A percentile compares a stretch with the other conserved stretches of the same genome.
Conservation (phyloP, 37 sponge, comb jelly and placozoan genomes). For the Eunapius fragilis region DNA sequence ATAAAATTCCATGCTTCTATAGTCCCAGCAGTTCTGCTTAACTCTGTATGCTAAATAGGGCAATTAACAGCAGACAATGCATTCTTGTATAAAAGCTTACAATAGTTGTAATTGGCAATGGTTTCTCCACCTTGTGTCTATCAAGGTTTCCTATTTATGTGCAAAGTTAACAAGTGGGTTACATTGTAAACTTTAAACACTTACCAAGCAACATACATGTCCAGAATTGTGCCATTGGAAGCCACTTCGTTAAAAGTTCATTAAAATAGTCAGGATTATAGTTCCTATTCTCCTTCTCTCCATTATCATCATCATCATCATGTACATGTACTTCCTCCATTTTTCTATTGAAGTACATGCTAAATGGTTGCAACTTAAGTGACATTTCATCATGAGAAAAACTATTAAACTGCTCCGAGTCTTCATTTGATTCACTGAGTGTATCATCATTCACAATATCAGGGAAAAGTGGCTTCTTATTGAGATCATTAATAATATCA, state of each 20-base stretch:
- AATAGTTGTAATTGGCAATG: not conserved
- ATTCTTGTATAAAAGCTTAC: not conserved
- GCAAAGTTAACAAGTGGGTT: not conserved
- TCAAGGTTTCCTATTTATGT: not conserved
- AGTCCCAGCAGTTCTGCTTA: slow-evolving; percentile 5
- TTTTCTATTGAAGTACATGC: not conserved
- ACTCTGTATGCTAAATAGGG: not conserved
- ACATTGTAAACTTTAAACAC: not conserved
- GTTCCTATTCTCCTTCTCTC: not conserved
- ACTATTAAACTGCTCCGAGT: not conserved
- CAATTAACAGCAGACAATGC: not conserved
- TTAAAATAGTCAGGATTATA: not conserved
- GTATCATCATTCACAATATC: not conserved
- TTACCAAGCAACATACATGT: not conserved
- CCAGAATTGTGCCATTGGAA: not conserved
- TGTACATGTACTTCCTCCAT: not conserved
- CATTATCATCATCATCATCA: not conserved
- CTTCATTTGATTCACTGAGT: not conserved
- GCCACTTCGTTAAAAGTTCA: not conserved
- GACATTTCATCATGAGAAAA: not conserved
- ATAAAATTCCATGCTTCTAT: slow-evolving; percentile 9
- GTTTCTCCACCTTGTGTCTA: not conserved
- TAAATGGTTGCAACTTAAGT: not conserved
- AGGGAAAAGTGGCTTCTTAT: not conserved
- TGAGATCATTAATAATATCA: not conserved